Base-by-base conservation (phyloP, 2,888 invertebrate genomes). In the Abrostola tripartita region DNA sequence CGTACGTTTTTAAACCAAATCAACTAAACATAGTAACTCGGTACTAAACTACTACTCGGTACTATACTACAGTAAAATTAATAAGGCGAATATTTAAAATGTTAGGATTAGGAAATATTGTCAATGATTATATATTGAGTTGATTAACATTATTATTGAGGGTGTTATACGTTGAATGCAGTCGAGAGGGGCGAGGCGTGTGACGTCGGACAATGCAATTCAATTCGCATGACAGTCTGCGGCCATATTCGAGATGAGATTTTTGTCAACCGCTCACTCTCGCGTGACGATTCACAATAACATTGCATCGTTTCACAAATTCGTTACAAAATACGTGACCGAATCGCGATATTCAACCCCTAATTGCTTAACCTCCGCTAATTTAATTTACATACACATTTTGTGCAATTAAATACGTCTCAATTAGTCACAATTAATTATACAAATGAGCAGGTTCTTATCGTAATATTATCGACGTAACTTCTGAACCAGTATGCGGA, bases 401-500 rank as follows among this genome's bases (percentile, higher is more conserved):
- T 85, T 82, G 81, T 80, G 81, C 85, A 84, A 84, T 86, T 85
- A 85, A 83, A 83, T 79, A 78, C 75, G 78, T 84, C 82, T 81
- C 86, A 91, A 93, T 93, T 92, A 92, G 90, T 87, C 82, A 88
- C 88, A 90, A 90, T 90, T 90, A 92, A 90, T 89, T 90, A 89
- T 87, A 86, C 85, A 87, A 86, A 85, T 85, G 85, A 86, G 85
- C 84, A 81, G 81, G 81, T 81, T 85, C 84, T 90, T 92, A 90
- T 89, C 89, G 83, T 64, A 56, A 73, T 83, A 79, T 83, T 87
- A 91, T 90, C 91, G 83, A 84, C 81, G 86, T 85, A 86, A 81
- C 83, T 88, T 85, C 84, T 81, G 85, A 84, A 83, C 85, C 86
- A 81, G 87, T 88, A 86, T 88, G 85, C 86, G 87, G 87, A 85